These are phyloP conservation scores for Albula glossodonta DNA, from an alignment of 2,113 vertebrate species.

Conservation along the genomic window DNA sequence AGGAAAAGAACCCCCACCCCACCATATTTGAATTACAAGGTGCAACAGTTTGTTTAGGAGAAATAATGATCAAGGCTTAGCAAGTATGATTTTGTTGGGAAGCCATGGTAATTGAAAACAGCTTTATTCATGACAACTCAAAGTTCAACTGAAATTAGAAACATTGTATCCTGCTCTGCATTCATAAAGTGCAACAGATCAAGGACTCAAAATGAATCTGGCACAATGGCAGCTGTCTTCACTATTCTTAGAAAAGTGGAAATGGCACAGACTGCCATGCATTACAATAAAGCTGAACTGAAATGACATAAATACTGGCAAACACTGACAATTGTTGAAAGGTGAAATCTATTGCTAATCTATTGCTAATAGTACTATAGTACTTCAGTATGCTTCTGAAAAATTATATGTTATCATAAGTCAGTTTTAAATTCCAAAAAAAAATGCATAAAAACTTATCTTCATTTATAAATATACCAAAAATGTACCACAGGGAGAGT, in stretches of 20 bases:
- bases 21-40: constrained; percentile 12
- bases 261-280: neutral
- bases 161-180: neutral
- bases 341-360: too few species aligned
- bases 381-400: too few species aligned
- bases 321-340: neutral
- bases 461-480: too few species aligned
- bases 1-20: neutral
- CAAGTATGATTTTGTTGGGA: neutral
- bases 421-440: too few species aligned
- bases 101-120: neutral
- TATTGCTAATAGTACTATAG: neutral
- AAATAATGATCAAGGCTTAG: neutral
- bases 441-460: too few species aligned
- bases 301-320: neutral
- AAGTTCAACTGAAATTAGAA: neutral
- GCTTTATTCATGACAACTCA: neutral
- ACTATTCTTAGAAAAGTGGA: neutral
- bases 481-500: too few species aligned
- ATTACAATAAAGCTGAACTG: neutral
- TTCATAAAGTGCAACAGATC: neutral
- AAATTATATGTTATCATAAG: too few species aligned
- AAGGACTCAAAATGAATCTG: neutral
- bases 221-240: neutral
- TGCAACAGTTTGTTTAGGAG: neutral